Conservation (phyloP, 2,888 invertebrate genomes). For the Bimastos eiseni region DNA sequence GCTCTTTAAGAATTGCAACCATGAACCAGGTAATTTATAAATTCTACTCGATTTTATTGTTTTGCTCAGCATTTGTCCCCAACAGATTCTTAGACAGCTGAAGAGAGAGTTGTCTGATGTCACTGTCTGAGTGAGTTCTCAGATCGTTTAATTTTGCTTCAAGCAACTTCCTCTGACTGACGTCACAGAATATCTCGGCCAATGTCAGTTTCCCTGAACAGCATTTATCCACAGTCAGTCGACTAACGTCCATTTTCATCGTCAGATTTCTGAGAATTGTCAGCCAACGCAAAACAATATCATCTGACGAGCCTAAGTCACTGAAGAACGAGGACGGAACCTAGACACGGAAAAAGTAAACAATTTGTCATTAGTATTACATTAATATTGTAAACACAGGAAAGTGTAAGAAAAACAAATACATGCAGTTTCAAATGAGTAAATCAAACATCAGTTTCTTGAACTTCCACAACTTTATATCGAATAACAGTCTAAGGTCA, state of each 20-base stretch:
- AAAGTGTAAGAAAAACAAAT: neutral
- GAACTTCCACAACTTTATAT: neutral
- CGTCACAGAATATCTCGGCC: neutral
- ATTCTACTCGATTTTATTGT: neutral
- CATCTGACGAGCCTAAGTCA: neutral
- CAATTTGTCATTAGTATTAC: neutral
- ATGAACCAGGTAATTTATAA: no score
- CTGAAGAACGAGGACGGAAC: neutral
- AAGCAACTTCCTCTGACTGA: neutral
- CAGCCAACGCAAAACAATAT: conserved; percentile 16
- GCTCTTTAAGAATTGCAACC: neutral
- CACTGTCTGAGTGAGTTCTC: neutral
- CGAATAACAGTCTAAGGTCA: neutral
- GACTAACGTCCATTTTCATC: neutral
- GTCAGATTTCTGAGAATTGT: neutral
- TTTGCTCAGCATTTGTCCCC: neutral
- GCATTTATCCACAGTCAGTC: neutral
- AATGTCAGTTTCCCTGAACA: neutral
- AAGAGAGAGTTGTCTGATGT: neutral
- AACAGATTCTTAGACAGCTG: neutral
- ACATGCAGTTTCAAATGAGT: neutral
- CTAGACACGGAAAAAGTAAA: neutral
- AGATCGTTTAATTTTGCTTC: neutral
- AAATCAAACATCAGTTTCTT: neutral
- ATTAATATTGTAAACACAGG: neutral